These are phyloP conservation scores for Stegodyphus mimosarum DNA, from an alignment of 1,140 invertebrate species.

Conservation along the genomic window DNA sequence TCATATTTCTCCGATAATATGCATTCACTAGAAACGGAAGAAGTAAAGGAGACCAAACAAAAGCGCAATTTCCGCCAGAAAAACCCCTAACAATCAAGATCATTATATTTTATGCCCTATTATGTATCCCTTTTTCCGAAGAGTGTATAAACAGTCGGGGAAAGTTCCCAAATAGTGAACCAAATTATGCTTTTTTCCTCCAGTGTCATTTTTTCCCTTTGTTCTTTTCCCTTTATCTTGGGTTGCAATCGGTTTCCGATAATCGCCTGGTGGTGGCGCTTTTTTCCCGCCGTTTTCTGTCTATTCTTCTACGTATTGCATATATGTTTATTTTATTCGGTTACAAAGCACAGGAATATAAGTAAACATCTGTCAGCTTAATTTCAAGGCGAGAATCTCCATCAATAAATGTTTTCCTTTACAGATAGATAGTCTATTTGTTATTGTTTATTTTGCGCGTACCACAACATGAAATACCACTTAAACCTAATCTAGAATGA, in stretches of 20 bases:
- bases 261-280: neutral
- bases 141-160: slow-evolving; percentile 21
- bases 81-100: slow-evolving; percentile 37
- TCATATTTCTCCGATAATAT: slow-evolving; percentile 28
- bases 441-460: too few relatives aligned
- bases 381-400: neutral
- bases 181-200: slow-evolving; percentile 23
- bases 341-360: neutral
- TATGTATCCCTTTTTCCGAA: neutral
- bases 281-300: neutral
- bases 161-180: slow-evolving; percentile 29
- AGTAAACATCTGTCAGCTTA: slow-evolving; percentile 31
- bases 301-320: neutral
- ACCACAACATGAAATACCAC: too few relatives aligned
- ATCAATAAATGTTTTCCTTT: neutral
- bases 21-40: slow-evolving; percentile 16
- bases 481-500: too few relatives aligned
- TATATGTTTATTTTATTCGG: slow-evolving; percentile 18
- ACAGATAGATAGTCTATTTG: too few relatives aligned
- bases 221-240: slow-evolving; percentile 19
- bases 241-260: slow-evolving; percentile 37
- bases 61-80: slow-evolving; percentile 20
- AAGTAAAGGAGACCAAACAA: slow-evolving; percentile 8
- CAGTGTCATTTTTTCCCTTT: neutral
- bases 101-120: slow-evolving; percentile 37